A percentile compares a stretch with the other conserved stretches of the same genome.
These are phyloP conservation scores for Gryllus bimaculatus DNA, from an alignment of 1,140 invertebrate genomes.

Conservation along the genomic window DNA sequence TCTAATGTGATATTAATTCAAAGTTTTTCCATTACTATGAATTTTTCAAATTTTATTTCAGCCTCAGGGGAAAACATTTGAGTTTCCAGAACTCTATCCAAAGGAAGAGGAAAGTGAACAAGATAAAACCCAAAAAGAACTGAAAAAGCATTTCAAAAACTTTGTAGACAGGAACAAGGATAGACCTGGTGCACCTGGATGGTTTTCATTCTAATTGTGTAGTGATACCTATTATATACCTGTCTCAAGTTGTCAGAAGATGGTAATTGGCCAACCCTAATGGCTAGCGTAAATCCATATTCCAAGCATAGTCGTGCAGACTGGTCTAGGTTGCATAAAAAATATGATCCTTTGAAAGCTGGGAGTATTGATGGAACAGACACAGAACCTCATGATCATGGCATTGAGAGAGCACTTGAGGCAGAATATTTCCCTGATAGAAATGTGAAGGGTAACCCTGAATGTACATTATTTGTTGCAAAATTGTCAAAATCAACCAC, in stretches of 20 bases:
- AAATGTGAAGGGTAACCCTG: slow-evolving; percentile 55
- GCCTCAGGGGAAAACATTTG: slow-evolving; percentile 43
- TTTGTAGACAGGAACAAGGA: slow-evolving; percentile 41
- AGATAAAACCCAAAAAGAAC: slow-evolving; percentile 37
- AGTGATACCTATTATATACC: neutral
- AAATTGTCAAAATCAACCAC: slow-evolving; percentile 62
- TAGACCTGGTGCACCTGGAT: slow-evolving; percentile 44
- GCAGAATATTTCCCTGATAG: slow-evolving; percentile 59
- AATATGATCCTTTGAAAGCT: slow-evolving; percentile 58
- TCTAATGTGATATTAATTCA: too few species aligned
- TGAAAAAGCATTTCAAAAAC: slow-evolving; percentile 37
- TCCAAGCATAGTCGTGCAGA: neutral
- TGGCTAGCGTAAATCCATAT: neutral
- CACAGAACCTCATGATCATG: slow-evolving; percentile 69
- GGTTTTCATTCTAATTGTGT: slow-evolving; percentile 44
- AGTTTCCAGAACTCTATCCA: slow-evolving; percentile 46
- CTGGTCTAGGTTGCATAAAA: slow-evolving; percentile 43
- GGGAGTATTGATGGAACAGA: slow-evolving; percentile 82
- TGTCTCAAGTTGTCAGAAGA: neutral
- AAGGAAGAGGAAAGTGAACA: slow-evolving; percentile 34
- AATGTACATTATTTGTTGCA: slow-evolving; percentile 69
- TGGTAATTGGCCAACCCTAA: neutral
- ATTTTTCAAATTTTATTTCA: slow-evolving; percentile 29
- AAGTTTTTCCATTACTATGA: neutral
- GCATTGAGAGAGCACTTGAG: slow-evolving; percentile 58